These are phyloP conservation scores for Spondyliosoma cantharus DNA, from an alignment of 2,797 vertebrate genomes.

Conservation along the genomic window DNA sequence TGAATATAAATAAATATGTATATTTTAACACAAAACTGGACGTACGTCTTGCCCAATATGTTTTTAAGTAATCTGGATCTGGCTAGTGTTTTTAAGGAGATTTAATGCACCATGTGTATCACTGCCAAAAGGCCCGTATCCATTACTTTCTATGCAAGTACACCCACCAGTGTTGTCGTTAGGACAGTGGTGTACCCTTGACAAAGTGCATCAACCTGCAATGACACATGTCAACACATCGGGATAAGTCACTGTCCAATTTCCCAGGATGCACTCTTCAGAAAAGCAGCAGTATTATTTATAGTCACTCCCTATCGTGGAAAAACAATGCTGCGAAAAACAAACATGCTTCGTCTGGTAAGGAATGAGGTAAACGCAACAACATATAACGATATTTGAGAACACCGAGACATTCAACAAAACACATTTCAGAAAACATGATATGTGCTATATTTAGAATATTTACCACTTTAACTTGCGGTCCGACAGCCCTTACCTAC, in stretches of 20 bases:
- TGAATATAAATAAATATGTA: too few species aligned
- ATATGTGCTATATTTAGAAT: too few species aligned
- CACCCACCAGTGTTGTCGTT: too few species aligned
- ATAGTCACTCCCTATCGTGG: background rate
- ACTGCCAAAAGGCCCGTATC: background rate
- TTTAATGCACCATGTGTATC: background rate
- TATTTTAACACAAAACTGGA: too few species aligned
- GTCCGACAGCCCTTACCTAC: too few species aligned
- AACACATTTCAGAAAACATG: too few species aligned
- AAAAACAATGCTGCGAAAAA: too few species aligned
- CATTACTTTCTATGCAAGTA: background rate
- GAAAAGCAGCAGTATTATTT: background rate
- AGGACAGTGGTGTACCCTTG: background rate
- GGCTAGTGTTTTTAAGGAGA: background rate
- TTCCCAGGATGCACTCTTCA: background rate
- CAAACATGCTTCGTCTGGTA: background rate
- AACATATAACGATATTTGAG: too few species aligned
- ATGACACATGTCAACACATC: background rate
- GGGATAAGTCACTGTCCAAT: background rate
- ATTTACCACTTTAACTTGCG: too few species aligned
- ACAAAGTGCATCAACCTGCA: too few species aligned
- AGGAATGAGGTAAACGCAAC: background rate
- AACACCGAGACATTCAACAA: too few species aligned
- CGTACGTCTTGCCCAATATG: background rate
- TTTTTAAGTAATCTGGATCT: background rate